Evolutionary conservation across 2,797 vertebrate species (phyloP).

Genomic region (Podargus strigoides): DNA sequence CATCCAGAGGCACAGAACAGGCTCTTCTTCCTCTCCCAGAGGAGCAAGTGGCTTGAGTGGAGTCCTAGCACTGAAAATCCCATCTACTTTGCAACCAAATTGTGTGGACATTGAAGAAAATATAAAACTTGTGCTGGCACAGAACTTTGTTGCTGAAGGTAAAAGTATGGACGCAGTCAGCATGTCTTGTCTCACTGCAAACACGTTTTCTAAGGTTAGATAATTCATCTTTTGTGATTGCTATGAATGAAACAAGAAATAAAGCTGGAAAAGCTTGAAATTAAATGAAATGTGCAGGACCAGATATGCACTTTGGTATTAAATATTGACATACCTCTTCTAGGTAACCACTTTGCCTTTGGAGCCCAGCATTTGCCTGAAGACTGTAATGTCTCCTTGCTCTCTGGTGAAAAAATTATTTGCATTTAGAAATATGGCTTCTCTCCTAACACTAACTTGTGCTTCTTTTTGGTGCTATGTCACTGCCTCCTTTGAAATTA

Average conservation of each 20-base stretch:
- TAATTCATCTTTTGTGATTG: not conserved
- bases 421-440: not conserved
- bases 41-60: not conserved
- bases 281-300: not conserved
- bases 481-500: not conserved
- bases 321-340: not conserved
- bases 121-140: not conserved
- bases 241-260: constrained; percentile 15
- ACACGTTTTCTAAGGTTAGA: not conserved
- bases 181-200: not conserved
- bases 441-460: not conserved
- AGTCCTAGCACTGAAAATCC: not conserved
- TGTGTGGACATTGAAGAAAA: not conserved
- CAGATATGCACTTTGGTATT: not conserved
- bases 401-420: not conserved
- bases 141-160: not conserved
- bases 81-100: not conserved
- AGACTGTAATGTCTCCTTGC: not conserved
- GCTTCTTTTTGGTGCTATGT: not conserved
- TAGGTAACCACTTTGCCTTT: not conserved
- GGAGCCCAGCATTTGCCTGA: not conserved
- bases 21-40: not conserved
- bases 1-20: not conserved
- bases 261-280: constrained; percentile 9
- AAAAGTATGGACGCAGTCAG: not conserved